phyloP scores from a whole-genome alignment of 2,888 invertebrate species.

The Myathropa florea region DNA sequence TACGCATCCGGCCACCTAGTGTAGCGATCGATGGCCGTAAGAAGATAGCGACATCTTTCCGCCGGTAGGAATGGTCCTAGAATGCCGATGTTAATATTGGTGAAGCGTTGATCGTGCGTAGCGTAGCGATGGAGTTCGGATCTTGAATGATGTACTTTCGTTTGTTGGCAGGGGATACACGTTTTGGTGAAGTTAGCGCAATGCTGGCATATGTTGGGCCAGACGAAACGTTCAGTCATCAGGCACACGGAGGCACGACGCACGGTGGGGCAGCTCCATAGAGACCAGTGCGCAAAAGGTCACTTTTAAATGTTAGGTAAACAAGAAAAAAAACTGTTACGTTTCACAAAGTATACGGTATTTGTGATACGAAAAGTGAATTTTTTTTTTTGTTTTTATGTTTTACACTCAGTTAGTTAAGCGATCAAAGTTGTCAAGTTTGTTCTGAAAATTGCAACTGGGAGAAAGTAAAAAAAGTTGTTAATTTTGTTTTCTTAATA shows the following conservation, averaged over 20 bases:
- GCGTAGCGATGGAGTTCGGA: not conserved
- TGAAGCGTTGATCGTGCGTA: not conserved
- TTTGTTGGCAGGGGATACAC: not conserved
- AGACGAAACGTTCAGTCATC: not conserved
- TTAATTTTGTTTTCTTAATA: too few species aligned
- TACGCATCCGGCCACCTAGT: not conserved
- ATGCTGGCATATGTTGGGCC: not conserved
- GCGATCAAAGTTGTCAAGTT: too few species aligned
- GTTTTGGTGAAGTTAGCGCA: not conserved
- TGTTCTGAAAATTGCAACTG: too few species aligned
- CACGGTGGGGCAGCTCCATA: too few species aligned
- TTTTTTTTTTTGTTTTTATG: too few species aligned
- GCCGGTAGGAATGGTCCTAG: slow-evolving; percentile 15
- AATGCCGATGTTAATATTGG: slow-evolving; percentile 10
- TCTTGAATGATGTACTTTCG: not conserved
- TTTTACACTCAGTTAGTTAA: too few species aligned
- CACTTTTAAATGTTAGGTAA: too few species aligned
- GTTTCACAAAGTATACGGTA: too few species aligned
- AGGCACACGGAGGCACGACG: not conserved
- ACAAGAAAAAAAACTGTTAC: too few species aligned
- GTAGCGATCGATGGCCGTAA: slow-evolving; percentile 13
- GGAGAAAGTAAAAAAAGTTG: too few species aligned
- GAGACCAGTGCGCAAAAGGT: too few species aligned
- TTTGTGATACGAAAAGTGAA: too few species aligned
- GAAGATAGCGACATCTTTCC: slow-evolving; percentile 4